A percentile compares a stretch with the other conserved stretches of the same genome.
Evolutionary conservation across 2,888 invertebrate genomes (phyloP).

Genomic region (Leptinotarsa juncta): DNA sequence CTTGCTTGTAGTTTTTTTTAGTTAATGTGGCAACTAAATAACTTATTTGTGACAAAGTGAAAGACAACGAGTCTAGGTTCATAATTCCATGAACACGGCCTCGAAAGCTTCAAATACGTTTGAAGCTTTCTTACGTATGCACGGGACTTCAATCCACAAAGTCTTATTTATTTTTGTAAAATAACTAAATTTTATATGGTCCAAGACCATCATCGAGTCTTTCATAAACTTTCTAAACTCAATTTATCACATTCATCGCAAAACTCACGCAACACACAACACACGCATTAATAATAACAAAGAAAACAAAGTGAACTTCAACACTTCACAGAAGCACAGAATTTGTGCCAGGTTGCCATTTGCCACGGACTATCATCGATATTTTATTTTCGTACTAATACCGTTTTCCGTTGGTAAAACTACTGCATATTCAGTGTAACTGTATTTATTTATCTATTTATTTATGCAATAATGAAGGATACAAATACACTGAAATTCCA

Average conservation of each 20-base stretch:
- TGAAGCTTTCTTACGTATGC: slow-evolving; percentile 90
- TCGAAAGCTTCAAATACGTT: slow-evolving; percentile 95
- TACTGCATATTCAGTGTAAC: no score
- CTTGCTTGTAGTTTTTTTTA: slow-evolving; percentile 95
- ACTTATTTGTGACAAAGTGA: slow-evolving; percentile 99
- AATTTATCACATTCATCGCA: slow-evolving; percentile 58
- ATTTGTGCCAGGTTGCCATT: no score
- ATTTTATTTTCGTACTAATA: background rate
- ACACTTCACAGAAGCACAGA: background rate
- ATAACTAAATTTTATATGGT: slow-evolving; percentile 65
- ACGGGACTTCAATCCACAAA: slow-evolving; percentile 72
- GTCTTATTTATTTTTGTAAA: slow-evolving; percentile 64
- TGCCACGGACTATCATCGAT: background rate
- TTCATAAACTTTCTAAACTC: slow-evolving; percentile 60
- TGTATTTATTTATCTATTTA: no score
- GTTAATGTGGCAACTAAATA: slow-evolving; percentile 95
- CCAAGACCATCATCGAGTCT: slow-evolving; percentile 67
- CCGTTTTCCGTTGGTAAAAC: no score
- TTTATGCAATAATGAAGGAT: no score
- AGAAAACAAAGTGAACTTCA: slow-evolving; percentile 22
- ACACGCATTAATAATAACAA: slow-evolving; percentile 30
- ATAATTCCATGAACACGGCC: slow-evolving; percentile 89
- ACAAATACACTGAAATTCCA: no score
- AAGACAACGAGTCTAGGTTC: slow-evolving; percentile 99
- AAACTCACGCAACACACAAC: slow-evolving; percentile 56